Evolutionary conservation across 2,888 invertebrate species (phyloP).

Genomic region (Drosophila silvestris): DNA sequence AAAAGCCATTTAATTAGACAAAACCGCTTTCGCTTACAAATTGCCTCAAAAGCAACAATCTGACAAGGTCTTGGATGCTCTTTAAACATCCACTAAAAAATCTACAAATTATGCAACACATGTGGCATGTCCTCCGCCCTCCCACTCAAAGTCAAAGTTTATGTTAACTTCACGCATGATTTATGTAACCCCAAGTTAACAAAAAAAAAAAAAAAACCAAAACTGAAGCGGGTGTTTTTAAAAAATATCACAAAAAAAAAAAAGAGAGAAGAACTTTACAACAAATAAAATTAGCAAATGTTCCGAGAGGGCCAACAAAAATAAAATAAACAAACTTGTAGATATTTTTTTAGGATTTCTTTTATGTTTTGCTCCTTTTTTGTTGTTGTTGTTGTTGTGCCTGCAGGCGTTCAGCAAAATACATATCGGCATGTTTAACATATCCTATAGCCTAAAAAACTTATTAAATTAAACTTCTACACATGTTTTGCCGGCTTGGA

Average conservation of each 20-base stretch:
- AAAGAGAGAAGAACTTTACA: slow-evolving; percentile 58
- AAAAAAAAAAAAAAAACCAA: slow-evolving; percentile 1
- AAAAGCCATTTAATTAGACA: slow-evolving; percentile 52
- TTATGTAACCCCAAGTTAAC: slow-evolving; percentile 60
- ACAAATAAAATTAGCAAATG: slow-evolving; percentile 78
- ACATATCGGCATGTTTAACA: slow-evolving; percentile 74
- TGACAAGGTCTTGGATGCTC: neutral
- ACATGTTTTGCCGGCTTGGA: slow-evolving; percentile 63
- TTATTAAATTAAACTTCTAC: slow-evolving; percentile 81
- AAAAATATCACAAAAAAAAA: slow-evolving; percentile 21
- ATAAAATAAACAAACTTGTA: slow-evolving; percentile 50
- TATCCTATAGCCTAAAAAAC: slow-evolving; percentile 69
- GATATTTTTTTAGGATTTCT: slow-evolving; percentile 26
- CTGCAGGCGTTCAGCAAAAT: slow-evolving; percentile 45
- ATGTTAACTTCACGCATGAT: slow-evolving; percentile 72
- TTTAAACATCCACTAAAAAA: slow-evolving; percentile 24
- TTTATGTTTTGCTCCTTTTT: slow-evolving; percentile 51
- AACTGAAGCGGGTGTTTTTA: slow-evolving; percentile 9
- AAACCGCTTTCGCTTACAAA: slow-evolving; percentile 29
- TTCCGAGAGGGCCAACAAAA: slow-evolving; percentile 30
- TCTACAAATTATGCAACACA: slow-evolving; percentile 62
- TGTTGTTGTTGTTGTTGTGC: slow-evolving; percentile 11
- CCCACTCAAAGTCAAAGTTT: slow-evolving; percentile 61
- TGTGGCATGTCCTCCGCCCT: slow-evolving; percentile 37
- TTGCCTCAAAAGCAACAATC: slow-evolving; percentile 8